Conservation (phyloP, 2,888 invertebrate species). For the Phyto melanocephala region DNA sequence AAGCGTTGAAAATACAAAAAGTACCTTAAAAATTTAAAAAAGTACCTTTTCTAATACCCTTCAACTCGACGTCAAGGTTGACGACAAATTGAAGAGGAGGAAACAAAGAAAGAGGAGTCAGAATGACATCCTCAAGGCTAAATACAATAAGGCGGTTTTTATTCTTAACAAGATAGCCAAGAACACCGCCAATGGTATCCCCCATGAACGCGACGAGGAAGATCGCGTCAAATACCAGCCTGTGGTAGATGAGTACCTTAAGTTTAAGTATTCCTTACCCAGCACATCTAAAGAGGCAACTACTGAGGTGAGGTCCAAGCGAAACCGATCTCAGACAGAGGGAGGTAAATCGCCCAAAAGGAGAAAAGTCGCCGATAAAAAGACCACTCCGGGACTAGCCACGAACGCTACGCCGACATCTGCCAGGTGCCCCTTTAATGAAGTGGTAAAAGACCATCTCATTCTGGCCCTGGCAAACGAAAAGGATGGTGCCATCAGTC, state of each 20-base stretch:
- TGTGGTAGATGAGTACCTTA: background rate
- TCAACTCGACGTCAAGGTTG: background rate
- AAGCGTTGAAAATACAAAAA: too few relatives aligned
- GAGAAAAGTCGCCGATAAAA: background rate
- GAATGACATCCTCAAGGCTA: background rate
- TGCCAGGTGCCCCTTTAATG: background rate
- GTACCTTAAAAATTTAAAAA: too few relatives aligned
- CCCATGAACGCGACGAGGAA: background rate
- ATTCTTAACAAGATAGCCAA: background rate
- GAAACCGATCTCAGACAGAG: background rate
- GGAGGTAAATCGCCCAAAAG: background rate
- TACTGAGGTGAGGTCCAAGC: background rate
- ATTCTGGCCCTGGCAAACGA: background rate
- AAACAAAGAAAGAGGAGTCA: background rate
- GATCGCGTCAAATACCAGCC: background rate
- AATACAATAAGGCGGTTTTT: background rate
- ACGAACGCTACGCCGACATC: background rate
- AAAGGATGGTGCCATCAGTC: background rate
- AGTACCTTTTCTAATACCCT: background rate
- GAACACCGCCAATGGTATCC: background rate
- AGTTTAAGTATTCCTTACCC: background rate
- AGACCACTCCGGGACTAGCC: too few relatives aligned
- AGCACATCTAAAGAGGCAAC: background rate
- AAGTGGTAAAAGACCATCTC: background rate
- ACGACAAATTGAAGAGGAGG: background rate